Evolutionary conservation across 2,797 vertebrate species (phyloP).

Genomic region (Sarcoramphus papa): DNA sequence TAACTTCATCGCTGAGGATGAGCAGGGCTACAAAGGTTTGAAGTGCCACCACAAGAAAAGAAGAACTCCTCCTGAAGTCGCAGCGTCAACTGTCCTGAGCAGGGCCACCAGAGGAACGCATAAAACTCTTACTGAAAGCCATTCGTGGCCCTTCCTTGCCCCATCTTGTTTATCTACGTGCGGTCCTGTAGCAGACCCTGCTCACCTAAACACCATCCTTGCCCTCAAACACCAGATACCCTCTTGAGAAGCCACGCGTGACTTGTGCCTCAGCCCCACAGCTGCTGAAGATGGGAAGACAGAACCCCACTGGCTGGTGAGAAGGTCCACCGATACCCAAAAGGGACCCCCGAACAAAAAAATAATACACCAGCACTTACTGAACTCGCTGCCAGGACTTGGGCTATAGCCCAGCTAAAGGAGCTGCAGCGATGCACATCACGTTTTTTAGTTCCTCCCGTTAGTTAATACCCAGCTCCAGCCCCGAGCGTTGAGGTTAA

Average conservation of each 20-base stretch:
- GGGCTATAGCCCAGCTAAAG: background rate
- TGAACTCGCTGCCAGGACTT: background rate
- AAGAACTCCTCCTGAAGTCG: background rate
- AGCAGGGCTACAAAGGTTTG: background rate
- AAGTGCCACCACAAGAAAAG: background rate
- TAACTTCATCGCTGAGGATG: background rate
- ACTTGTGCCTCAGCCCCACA: background rate
- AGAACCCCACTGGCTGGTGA: background rate
- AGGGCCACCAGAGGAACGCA: background rate
- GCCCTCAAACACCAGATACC: background rate
- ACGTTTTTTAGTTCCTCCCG: background rate
- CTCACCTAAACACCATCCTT: background rate
- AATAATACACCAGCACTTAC: too few relatives aligned
- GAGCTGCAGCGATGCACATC: background rate
- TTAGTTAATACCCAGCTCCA: background rate
- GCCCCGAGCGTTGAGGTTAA: background rate
- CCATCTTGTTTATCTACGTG: background rate
- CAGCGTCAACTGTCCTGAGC: too few relatives aligned
- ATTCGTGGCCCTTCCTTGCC: background rate
- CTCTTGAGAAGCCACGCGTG: background rate
- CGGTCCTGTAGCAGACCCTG: background rate
- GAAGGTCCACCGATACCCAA: too few relatives aligned
- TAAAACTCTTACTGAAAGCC: background rate
- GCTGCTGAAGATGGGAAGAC: background rate
- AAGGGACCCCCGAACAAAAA: background rate